phyloP scores from a whole-genome alignment of 2,797 vertebrate genomes.

The Tenualosa ilisha region DNA sequence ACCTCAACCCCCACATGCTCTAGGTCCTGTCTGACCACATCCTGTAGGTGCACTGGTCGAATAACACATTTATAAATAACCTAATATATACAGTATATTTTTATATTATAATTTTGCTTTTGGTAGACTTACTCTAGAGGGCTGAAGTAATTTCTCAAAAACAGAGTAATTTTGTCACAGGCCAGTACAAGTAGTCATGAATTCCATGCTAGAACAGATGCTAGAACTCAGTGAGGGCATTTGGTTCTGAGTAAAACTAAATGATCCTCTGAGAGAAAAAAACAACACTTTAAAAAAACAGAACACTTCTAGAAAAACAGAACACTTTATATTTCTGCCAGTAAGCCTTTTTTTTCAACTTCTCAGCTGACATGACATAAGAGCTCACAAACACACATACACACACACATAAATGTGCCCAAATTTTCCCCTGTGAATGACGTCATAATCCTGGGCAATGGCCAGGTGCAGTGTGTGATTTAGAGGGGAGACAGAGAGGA shows the following conservation, averaged over 20 bases:
- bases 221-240: not conserved
- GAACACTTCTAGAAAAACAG: not conserved
- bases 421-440: slow-evolving; percentile 17
- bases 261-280: not conserved
- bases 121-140: too few species aligned
- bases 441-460: slow-evolving; percentile 29
- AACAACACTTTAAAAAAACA: not conserved
- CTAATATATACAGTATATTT: too few species aligned
- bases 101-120: too few species aligned
- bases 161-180: too few species aligned
- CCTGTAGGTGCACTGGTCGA: not conserved
- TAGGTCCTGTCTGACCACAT: not conserved
- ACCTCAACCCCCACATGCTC: not conserved
- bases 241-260: not conserved
- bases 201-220: not conserved
- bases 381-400: not conserved
- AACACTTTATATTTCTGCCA: not conserved
- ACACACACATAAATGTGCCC: not conserved
- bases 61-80: not conserved
- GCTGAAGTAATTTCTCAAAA: too few species aligned
- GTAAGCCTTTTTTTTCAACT: not conserved
- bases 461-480: slow-evolving; percentile 25
- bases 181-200: not conserved
- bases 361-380: not conserved
- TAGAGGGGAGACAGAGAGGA: not conserved